Percentiles rank a stretch among this genome's conserved stretches.
Conservation (phyloP, 1,140 invertebrate genomes). For the Uloborus diversus region DNA sequence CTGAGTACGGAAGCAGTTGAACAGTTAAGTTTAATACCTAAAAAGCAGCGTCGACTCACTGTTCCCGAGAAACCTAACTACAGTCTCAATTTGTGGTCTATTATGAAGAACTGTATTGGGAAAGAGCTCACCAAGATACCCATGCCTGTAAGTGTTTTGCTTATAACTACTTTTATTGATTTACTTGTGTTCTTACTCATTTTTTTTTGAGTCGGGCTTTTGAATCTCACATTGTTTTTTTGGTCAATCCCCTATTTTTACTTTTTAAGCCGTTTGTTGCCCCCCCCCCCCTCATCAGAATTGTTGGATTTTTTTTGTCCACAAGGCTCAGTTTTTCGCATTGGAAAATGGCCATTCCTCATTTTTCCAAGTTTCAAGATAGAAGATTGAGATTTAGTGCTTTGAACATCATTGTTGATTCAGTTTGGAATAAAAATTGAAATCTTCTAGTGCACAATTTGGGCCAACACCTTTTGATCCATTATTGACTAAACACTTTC, state of each 20-base stretch:
- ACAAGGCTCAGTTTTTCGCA: no score
- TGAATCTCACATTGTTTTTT: background rate
- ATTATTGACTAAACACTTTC: no score
- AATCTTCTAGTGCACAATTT: no score
- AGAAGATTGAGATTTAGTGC: no score
- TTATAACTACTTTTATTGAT: conserved; percentile 5
- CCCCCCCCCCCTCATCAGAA: background rate
- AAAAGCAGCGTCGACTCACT: conserved; percentile 72
- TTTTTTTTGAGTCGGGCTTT: background rate
- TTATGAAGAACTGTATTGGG: conserved; percentile 99
- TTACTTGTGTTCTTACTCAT: background rate
- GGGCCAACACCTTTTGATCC: no score
- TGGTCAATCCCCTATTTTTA: background rate
- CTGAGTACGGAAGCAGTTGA: no score
- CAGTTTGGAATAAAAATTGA: no score
- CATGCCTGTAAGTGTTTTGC: conserved; percentile 79
- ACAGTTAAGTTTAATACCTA: background rate
- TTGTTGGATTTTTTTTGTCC: no score
- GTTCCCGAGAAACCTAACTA: conserved; percentile 96
- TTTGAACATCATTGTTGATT: no score
- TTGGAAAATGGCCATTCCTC: no score
- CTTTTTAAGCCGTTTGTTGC: background rate
- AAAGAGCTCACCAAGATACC: conserved; percentile 99
- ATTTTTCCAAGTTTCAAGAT: no score
- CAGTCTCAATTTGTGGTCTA: conserved; percentile 96